These are phyloP conservation scores for Germaria angustata DNA, from an alignment of 2,888 invertebrate genomes.

Conservation along the genomic window DNA sequence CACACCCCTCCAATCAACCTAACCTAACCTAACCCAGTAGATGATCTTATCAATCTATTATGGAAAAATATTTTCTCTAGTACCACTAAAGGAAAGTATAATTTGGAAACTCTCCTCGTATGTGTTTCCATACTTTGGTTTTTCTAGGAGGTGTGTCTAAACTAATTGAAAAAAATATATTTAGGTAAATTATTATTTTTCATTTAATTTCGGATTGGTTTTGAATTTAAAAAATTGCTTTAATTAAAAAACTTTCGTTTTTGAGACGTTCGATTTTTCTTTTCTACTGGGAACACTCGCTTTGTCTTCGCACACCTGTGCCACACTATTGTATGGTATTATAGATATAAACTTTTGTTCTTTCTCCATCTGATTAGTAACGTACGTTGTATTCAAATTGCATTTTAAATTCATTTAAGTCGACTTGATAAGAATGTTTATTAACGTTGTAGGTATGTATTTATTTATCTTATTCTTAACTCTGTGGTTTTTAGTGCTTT, in stretches of 20 bases:
- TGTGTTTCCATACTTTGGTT: neutral
- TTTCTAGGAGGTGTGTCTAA: neutral
- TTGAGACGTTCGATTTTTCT: neutral
- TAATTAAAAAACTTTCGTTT: neutral
- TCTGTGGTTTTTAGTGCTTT: slow-evolving; percentile 13
- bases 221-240: neutral
- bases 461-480: neutral
- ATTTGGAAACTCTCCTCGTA: neutral
- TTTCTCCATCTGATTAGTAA: neutral
- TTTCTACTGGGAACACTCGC: neutral
- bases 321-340: too few relatives aligned
- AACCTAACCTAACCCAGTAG: neutral
- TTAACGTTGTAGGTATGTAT: too few relatives aligned
- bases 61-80: neutral
- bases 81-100: neutral
- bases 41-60: too few relatives aligned
- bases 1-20: too few relatives aligned
- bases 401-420: slow-evolving; percentile 30
- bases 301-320: neutral
- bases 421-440: slow-evolving; percentile 14
- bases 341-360: neutral
- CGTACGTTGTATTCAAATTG: slow-evolving; percentile 18
- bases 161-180: neutral
- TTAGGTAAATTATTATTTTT: neutral
- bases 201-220: neutral